Evolutionary conservation across 2,888 invertebrate species (phyloP).

Genomic region (Xestia xanthographa): DNA sequence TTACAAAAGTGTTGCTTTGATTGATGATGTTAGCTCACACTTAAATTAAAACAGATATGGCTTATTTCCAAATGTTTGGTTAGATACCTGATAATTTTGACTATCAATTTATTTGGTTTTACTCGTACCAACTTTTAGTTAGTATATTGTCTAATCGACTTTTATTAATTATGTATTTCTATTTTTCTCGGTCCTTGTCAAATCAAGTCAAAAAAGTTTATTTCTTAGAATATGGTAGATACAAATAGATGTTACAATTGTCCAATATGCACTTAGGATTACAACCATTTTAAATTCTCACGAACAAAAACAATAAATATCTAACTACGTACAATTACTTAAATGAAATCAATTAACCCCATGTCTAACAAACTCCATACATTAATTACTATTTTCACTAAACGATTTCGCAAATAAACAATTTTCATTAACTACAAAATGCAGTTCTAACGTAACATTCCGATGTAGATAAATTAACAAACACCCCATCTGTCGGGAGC

Average conservation of each 20-base stretch:
- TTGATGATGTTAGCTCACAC: conserved; percentile 81
- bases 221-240: too few species aligned
- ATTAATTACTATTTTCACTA: conserved; percentile 43
- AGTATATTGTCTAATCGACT: background rate
- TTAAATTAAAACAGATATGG: conserved; percentile 67
- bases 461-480: conserved; percentile 72
- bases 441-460: conserved; percentile 59
- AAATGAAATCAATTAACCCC: conserved; percentile 30
- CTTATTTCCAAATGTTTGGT: conserved; percentile 64
- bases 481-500: conserved; percentile 75
- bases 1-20: conserved; percentile 86
- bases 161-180: background rate
- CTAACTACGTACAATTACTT: background rate
- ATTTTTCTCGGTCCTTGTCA: background rate
- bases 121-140: background rate
- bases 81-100: conserved; percentile 39
- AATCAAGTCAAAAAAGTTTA: too few species aligned
- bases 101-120: conserved; percentile 45
- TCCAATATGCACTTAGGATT: background rate
- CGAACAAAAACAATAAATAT: background rate
- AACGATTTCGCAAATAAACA: conserved; percentile 59
- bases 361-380: conserved; percentile 29
- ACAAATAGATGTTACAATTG: too few species aligned
- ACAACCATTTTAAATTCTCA: background rate
- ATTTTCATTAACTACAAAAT: conserved; percentile 61